These are phyloP conservation scores for Poeciliopsis presidionis DNA, from an alignment of 2,797 vertebrate genomes.

Conservation along the genomic window DNA sequence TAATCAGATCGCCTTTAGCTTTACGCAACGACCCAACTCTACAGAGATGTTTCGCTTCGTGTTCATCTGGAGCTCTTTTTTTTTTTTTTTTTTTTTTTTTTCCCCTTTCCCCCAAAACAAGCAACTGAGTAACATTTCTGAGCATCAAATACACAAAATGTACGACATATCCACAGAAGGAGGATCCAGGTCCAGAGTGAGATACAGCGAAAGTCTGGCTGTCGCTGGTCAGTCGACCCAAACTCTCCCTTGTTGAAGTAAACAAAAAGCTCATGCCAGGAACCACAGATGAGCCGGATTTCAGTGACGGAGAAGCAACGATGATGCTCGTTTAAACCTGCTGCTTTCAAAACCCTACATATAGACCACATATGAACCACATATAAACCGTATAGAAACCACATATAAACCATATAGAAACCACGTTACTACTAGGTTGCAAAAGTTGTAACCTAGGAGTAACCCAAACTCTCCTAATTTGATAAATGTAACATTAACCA, in stretches of 20 bases:
- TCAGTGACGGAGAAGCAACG: slow-evolving; percentile 22
- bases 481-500: too few species aligned
- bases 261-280: slow-evolving; percentile 52
- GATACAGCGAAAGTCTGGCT: slow-evolving; percentile 34
- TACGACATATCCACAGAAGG: not conserved
- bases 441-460: not conserved
- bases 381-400: too few species aligned
- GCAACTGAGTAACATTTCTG: slow-evolving; percentile 1
- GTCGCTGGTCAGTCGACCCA: slow-evolving; percentile 47
- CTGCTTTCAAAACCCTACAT: slow-evolving; percentile 36
- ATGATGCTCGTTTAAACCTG: slow-evolving; percentile 26
- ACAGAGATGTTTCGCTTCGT: slow-evolving; percentile 2
- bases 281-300: slow-evolving; percentile 41
- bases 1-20: not conserved
- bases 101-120: not conserved
- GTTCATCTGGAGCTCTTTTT: not conserved
- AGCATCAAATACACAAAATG: slow-evolving; percentile 31
- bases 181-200: not conserved
- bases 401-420: slow-evolving; percentile 6
- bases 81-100: not conserved
- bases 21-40: slow-evolving; percentile 4
- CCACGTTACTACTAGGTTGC: not conserved
- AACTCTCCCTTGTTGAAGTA: slow-evolving; percentile 33
- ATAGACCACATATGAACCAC: not conserved
- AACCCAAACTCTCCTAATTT: not conserved